Base-by-base conservation (phyloP, 2,888 invertebrate species). In the Dendrolimus houi region DNA sequence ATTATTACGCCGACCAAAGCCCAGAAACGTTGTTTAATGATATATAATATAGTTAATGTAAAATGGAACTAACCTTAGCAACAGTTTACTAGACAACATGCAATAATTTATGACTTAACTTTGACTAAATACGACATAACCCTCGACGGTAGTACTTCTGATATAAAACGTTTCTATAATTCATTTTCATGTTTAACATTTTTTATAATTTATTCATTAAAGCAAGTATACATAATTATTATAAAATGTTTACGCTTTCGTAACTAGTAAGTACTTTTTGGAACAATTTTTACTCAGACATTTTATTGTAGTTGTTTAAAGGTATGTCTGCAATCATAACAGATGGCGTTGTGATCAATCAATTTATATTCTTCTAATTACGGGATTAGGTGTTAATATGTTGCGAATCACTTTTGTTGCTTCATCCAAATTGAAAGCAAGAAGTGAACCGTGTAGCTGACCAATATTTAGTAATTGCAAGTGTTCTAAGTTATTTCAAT, bases 81-180 rank as follows among this genome's bases (percentile, higher is more conserved):
- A 78, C 74, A 74, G 69, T 75, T 29, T 77, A 79, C 74, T 75
- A 76, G 72, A 77, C 74, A 80, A 82, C 77, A 71, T 77, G 77
- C 74, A 81, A 84, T 85, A 84, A 82, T 82, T 85, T 85, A 85
- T 87, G 85, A 87, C 86, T 85, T 75, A 77, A 78, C 73, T 69
- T 75, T 80, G 79, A 83, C 83, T 82, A 81, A 71, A 67, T 68
- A 64, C 59, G 58, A 59, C 61, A 47, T 47, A 47, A 47, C 47
- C 12, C 9, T 58, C 47, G 9, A 47, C 47, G 9, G 8, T 47
- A 47, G 8, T 58, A 60, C n/a, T 57, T 62, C 58, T 42, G 41
- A 54, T 52, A 52, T 58, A 42, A 54, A 52, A 53, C 9, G 57
- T 57, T 55, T 14, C n/a, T 8, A 58, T 3, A 55, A 8, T 56